phyloP scores from a whole-genome alignment of 2,113 vertebrate genomes.

The Pongo abelii region DNA sequence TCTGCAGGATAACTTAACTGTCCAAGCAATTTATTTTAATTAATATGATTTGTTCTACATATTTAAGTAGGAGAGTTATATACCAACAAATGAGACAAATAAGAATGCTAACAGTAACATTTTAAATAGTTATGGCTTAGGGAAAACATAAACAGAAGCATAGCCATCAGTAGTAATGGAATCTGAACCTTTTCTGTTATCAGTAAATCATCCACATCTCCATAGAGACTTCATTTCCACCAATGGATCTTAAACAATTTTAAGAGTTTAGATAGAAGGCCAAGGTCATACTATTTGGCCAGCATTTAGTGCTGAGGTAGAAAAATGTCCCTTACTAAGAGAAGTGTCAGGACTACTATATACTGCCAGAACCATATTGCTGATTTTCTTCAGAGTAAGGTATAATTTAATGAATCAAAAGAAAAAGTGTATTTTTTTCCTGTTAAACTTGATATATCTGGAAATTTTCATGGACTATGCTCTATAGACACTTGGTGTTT shows the following conservation, averaged over 20 bases:
- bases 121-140: conserved; percentile 72
- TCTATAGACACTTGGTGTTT: conserved; percentile 35
- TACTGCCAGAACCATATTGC: conserved; percentile 14
- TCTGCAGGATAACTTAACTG: conserved; percentile 53
- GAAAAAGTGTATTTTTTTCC: conserved; percentile 13
- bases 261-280: conserved; percentile 63
- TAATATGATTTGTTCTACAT: conserved; percentile 77
- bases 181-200: conserved; percentile 71
- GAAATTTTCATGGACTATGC: conserved; percentile 53
- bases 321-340: conserved; percentile 49
- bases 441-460: not conserved
- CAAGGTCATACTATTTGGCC: conserved; percentile 64
- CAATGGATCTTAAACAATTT: conserved; percentile 65
- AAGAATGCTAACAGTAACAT: conserved; percentile 66
- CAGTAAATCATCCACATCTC: conserved; percentile 79
- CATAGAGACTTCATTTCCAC: conserved; percentile 73
- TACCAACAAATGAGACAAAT: conserved; percentile 60
- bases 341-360: conserved; percentile 44
- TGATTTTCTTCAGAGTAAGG: conserved; percentile 64
- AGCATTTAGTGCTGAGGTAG: conserved; percentile 62
- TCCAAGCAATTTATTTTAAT: conserved; percentile 76
- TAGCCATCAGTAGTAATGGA: conserved; percentile 73
- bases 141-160: conserved; percentile 63
- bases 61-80: conserved; percentile 73
- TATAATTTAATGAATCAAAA: conserved; percentile 61